Base-by-base conservation (phyloP, 2,113 vertebrate genomes). In the Elephas maximus region DNA sequence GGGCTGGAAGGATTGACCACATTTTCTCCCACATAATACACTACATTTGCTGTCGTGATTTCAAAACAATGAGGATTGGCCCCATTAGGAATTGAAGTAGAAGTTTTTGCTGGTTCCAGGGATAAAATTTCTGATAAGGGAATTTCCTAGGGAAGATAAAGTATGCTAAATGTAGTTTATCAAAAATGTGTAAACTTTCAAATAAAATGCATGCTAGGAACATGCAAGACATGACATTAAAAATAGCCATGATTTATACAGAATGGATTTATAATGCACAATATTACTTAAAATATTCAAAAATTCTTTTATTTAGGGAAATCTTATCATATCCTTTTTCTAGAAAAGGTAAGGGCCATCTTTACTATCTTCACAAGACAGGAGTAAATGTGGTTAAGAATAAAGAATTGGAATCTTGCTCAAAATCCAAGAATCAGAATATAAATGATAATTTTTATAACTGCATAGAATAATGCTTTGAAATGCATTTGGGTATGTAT, bases 51-150 rank as follows among this genome's bases (percentile, higher is more conserved):
- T 7, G 99, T 99, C 91, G 99, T 98, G 98, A 99, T 99, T 99
- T 99, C 99, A 87, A 99, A 99, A 98, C 99, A 99, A 96, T 99
- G 99, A 82, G 99, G 99, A 95, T 99, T 99, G 79, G 99, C 98
- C 94, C 99, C 99, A 71, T 98, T 99, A 30, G 99, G 99, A 71
- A 99, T 98, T 88, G 99, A 98, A 82, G 98, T 98, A 57, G 99
- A 98, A 76, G 98, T 98, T 98, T 99, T 99, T 95, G 99, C 99
- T n/a, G 99, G 99, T 88, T 99, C 99, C 98, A 99, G 98, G 69
- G 99, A 99, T 91, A 99, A 98, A 97, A 99, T 99, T 98, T 99
- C 99, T 48, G 99, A 99, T 97, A 99, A 98, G 45, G 99, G 99
- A 95, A 99, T 99, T 98, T 99, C 99, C 99, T 99, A 98, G 71